phyloP scores from a whole-genome alignment of 1,140 invertebrate genomes.

The Tetragnatha versicolor region DNA sequence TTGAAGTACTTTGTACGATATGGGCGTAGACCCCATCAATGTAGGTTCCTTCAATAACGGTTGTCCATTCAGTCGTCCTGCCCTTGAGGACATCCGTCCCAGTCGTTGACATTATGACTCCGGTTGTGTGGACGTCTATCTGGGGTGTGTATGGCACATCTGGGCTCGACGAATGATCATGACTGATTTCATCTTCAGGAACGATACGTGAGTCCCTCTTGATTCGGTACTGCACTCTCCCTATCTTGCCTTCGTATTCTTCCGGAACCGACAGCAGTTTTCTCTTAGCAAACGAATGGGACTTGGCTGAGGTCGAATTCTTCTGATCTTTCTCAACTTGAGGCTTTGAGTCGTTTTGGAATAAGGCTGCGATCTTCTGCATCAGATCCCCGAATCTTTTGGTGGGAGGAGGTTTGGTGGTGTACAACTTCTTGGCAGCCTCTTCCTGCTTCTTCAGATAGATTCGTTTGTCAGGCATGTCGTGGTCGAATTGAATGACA shows the following conservation, averaged over 20 bases:
- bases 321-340: neutral
- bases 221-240: neutral
- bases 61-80: slow-evolving; percentile 90
- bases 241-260: neutral
- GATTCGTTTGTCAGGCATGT: neutral
- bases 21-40: slow-evolving; percentile 87
- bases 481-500: slow-evolving; percentile 37
- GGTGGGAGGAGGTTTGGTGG: neutral
- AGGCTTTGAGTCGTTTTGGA: neutral
- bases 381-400: slow-evolving; percentile 8
- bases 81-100: slow-evolving; percentile 89
- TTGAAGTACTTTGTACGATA: slow-evolving; percentile 81
- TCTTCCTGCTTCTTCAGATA: neutral
- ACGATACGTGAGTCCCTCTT: neutral
- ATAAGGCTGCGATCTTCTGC: slow-evolving; percentile 20
- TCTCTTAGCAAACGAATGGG: neutral
- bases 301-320: neutral
- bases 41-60: slow-evolving; percentile 85
- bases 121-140: slow-evolving; percentile 68
- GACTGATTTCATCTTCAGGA: neutral
- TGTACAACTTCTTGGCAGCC: neutral
- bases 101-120: slow-evolving; percentile 84
- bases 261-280: slow-evolving; percentile 10
- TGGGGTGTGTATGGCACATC: slow-evolving; percentile 5
- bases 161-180: neutral